Evolutionary conservation across 2,888 invertebrate genomes (phyloP), one percentile per base, ranked within the genome.

Genomic region (Cryptocephalus moraei): DNA sequence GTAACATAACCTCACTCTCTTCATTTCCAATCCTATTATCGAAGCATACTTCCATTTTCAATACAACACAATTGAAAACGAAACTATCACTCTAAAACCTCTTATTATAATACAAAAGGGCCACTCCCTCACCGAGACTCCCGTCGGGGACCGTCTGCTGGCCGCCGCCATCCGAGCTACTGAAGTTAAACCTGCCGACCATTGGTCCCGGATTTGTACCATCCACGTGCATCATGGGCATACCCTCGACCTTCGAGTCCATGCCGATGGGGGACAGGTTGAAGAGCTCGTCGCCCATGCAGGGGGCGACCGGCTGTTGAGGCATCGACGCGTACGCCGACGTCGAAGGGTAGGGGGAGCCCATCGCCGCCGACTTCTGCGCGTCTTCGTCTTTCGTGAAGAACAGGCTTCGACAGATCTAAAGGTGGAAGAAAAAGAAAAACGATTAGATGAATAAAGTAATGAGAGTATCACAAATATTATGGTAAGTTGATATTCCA

Each of bases 171-270:
- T 22, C 12, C 36, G n/a, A 45, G 51, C 43, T 48, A 39, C 43
- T 48, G 45, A 49, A 55, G 41, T 48, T 41, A 50, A 46, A 56
- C n/a, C 77, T 76, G 53, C 80, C 80, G 66, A 82, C 80, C 73
- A 82, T 81, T 45, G 84, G 83, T 50, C 82, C 86, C 65, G 86
- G 80, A 71, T 86, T 86, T 65, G 86, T 84, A 60, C 82, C 80
- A 71, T 86, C 44, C 9, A 41, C 84, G 49, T 82, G 80, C 52
- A 89, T 80, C 53, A 90, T 71, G 69, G 84, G 47, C 51, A 52
- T 4, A 22, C 2, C 51, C 42, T 52, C 58, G 41, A 47, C 81
- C 59, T 80, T 77, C 58, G 48, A 47, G 44, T 46, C 49, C 51
- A 51, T 49, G 33, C 38, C 48, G 22, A 50, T 32, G 3, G 53